These are phyloP conservation scores for Pseudochirops corinnae DNA, from an alignment of 2,797 vertebrate genomes.

Conservation along the genomic window DNA sequence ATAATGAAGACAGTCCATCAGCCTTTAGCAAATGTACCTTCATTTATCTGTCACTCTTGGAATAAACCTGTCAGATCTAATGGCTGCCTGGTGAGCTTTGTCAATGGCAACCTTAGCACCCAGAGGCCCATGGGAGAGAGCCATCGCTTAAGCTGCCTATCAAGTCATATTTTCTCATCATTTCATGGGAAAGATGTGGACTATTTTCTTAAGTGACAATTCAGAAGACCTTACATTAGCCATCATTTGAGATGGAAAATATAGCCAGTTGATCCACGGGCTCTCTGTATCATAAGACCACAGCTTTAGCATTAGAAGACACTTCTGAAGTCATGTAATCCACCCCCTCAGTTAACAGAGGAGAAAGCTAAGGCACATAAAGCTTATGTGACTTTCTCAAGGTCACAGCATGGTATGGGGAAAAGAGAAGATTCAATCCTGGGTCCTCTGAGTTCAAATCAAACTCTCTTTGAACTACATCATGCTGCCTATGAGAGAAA, in stretches of 20 bases:
- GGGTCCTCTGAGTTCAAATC: neutral
- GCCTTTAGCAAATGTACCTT: constrained; percentile 51
- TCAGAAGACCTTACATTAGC: neutral
- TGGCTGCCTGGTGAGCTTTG: constrained; percentile 45
- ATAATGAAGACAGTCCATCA: constrained; percentile 23
- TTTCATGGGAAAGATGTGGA: constrained; percentile 13
- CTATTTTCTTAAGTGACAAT: constrained; percentile 20
- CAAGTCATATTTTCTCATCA: constrained; percentile 11
- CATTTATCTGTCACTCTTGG: constrained; percentile 59
- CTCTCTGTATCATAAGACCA: neutral
- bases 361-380: neutral
- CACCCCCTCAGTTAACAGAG: neutral
- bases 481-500: neutral
- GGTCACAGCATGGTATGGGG: neutral
- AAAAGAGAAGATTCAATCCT: neutral
- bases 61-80: constrained; percentile 61
- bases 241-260: constrained; percentile 15
- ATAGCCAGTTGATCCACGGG: neutral
- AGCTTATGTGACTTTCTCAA: neutral
- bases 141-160: constrained; percentile 27
- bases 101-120: constrained; percentile 20
- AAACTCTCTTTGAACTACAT: neutral
- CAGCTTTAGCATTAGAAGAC: neutral
- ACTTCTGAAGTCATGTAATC: neutral
- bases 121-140: neutral